Evolutionary conservation across 2,113 vertebrate genomes (phyloP).

Genomic region (Lepus americanus): DNA sequence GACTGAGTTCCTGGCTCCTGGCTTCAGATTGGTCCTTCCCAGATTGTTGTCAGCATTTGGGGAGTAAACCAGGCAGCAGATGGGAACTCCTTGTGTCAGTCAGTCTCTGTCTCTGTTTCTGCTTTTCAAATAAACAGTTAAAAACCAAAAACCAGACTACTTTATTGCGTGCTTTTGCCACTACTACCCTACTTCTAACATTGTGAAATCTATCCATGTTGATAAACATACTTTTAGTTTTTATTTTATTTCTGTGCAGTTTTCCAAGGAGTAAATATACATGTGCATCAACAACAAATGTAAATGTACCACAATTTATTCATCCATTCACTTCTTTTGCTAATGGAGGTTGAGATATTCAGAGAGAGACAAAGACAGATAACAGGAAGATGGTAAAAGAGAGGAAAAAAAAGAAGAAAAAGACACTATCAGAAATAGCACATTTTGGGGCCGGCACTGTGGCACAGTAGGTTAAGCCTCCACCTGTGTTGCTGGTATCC

Average conservation of each 20-base stretch:
- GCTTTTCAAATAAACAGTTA: no score
- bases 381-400: constrained; percentile 25
- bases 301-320: constrained; percentile 29
- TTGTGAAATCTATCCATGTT: not conserved
- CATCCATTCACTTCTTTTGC: constrained; percentile 16
- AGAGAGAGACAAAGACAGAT: not conserved
- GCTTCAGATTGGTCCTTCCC: no score
- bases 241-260: not conserved
- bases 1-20: no score
- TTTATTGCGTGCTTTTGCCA: not conserved
- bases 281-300: not conserved
- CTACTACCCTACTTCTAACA: not conserved
- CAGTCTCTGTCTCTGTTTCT: no score
- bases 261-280: not conserved
- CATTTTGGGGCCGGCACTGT: not conserved
- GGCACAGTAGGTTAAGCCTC: no score
- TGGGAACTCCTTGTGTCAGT: no score
- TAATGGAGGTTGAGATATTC: constrained; percentile 7
- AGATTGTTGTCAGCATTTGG: no score
- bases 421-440: constrained; percentile 45
- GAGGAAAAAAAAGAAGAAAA: not conserved
- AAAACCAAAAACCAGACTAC: not conserved
- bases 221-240: not conserved
- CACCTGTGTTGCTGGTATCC: no score
- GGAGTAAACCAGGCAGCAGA: no score